Percentiles rank a stretch among this genome's conserved stretches.
These are phyloP conservation scores for Caerostris extrusa DNA, from an alignment of 1,140 invertebrate genomes.

Conservation along the genomic window DNA sequence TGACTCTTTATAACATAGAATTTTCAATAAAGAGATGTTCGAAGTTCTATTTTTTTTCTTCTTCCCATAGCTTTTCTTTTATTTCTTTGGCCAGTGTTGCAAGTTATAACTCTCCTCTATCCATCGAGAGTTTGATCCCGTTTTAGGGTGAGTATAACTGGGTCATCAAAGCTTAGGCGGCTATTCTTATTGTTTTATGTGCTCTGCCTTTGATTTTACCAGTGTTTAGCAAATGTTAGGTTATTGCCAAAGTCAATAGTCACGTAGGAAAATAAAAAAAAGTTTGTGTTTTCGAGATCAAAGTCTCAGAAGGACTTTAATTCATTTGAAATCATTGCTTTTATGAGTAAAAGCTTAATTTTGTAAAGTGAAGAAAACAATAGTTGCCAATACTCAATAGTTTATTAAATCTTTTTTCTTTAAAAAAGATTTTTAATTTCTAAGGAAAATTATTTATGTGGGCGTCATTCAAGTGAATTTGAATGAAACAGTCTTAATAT, in stretches of 20 bases:
- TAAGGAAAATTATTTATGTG: too few species aligned
- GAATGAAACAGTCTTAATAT: too few species aligned
- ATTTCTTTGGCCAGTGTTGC: background rate
- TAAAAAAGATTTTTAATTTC: too few species aligned
- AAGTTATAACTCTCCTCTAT: background rate
- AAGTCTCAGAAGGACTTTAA: background rate
- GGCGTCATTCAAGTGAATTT: too few species aligned
- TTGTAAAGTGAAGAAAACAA: too few species aligned
- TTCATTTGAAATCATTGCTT: too few species aligned
- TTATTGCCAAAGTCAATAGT: background rate
- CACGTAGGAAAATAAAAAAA: background rate
- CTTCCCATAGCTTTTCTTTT: background rate
- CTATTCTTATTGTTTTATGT: slow-evolving; percentile 7
- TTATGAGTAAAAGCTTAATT: too few species aligned
- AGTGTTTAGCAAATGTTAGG: slow-evolving; percentile 21
- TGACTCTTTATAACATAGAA: slow-evolving; percentile 61
- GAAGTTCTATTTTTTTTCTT: background rate
- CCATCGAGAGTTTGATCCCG: background rate
- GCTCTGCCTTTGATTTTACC: background rate
- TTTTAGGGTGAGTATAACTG: background rate
- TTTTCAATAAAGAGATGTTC: slow-evolving; percentile 36
- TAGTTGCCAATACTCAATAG: too few species aligned
- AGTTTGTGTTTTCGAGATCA: background rate
- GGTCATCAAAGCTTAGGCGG: background rate
- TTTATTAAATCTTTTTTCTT: too few species aligned